Base-by-base conservation (phyloP, 2,113 vertebrate genomes). In the Sardina pilchardus region DNA sequence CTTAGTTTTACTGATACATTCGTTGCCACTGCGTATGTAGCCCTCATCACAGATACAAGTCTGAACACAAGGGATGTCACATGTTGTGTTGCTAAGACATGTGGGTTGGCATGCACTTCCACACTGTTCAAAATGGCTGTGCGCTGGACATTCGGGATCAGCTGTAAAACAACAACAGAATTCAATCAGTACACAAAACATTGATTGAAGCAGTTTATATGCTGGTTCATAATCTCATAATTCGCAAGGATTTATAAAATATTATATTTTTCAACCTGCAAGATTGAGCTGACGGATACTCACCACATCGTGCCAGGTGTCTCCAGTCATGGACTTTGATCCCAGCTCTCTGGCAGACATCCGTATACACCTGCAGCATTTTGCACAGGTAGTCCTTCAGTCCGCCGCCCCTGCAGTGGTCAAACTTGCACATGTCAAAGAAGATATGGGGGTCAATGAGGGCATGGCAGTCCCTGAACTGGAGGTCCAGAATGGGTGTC, bases 71-170 rank as follows among this genome's bases (percentile, higher is more conserved):
- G 88, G 85, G 3, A 16, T 85, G 45, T 88, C 91, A 88, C 95
- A 96, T 88, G 88, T 92, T 44, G 89, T 85, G 3, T 91, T 86
- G 10, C 89, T 90, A 0, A 84, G 30, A 84, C 95, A 96, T 14
- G 95, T 95, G 16, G 93, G 88, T n/a, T 93, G 94, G 36, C 95
- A 96, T 42, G 93, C 91, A 1, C 63, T 93, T 50, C 94, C 93
- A 83, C 95, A 96, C 10, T 91, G 84, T 88, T 95, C 92, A 85
- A 94, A 95, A 59, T 93, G 90, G 50, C 94, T 95, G 90, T 95
- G 93, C 10, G 90, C 89, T 30, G 93, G 94, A 88, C 95, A 96
- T 34, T 30, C 48, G 17, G 86, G 86, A 24, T 84, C 83, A 45
- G 84, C 39, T 24, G 81, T 83, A 82, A 84, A 53, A 34, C 63